Percentiles rank a stretch among this genome's conserved stretches.
Evolutionary conservation across 2,888 invertebrate species (phyloP).

Genomic region (Chymomyza amoena): DNA sequence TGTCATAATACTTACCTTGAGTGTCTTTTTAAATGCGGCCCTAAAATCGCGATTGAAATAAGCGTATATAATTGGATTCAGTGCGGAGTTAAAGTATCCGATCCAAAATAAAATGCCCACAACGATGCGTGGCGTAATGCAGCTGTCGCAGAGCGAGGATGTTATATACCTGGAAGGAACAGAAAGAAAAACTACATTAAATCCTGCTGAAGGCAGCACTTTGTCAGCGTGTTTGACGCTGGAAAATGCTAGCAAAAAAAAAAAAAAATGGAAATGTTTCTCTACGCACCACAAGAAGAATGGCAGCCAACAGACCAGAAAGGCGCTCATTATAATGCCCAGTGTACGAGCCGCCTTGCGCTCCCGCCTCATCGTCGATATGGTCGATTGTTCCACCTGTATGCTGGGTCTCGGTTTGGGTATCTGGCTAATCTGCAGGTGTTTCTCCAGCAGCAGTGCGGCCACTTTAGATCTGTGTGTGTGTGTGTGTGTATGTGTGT

Average conservation of each 20-base stretch:
- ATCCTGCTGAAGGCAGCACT: neutral
- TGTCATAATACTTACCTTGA: constrained; percentile 79
- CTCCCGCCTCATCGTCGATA: constrained; percentile 92
- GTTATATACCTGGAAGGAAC: constrained; percentile 86
- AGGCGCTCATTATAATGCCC: constrained; percentile 97
- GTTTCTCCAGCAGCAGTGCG: constrained; percentile 90
- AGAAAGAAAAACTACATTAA: constrained; percentile 1
- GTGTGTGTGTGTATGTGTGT: no score
- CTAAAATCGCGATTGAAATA: constrained; percentile 98
- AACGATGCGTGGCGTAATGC: constrained; percentile 90
- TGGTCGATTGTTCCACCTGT: constrained; percentile 87
- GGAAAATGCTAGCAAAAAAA: neutral
- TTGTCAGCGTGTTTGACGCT: neutral
- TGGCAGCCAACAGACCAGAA: constrained; percentile 96
- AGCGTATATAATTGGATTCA: constrained; percentile 98
- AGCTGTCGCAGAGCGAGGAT: constrained; percentile 87
- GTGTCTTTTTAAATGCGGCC: constrained; percentile 94
- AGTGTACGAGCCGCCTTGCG: constrained; percentile 94
- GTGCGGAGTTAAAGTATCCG: constrained; percentile 97
- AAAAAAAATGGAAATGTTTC: constrained; percentile 6
- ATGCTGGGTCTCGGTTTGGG: constrained; percentile 85
- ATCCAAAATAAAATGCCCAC: constrained; percentile 97
- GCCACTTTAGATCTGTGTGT: constrained; percentile 89
- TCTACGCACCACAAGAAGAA: constrained; percentile 92
- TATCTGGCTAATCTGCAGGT: constrained; percentile 93